Evolutionary conservation across 2,797 vertebrate genomes (phyloP), one percentile per base, ranked within the genome.

Genomic region (Rhynchotus rufescens): DNA sequence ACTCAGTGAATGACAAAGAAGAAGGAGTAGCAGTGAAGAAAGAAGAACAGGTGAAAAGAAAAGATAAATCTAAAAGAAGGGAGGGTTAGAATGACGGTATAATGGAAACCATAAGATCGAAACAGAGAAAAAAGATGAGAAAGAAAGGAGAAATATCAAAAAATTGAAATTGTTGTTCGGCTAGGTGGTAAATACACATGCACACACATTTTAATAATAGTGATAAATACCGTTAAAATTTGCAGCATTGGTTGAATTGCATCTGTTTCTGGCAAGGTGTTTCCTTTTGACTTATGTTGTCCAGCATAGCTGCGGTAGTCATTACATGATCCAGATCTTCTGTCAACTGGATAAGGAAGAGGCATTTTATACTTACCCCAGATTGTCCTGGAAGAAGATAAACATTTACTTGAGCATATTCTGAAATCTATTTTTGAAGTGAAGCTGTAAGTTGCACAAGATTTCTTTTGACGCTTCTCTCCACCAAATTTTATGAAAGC

Each of bases 351-450:
- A 77, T 61, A 22, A 91, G 42, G 72, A 86, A 91, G 81, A 49
- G 20, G 10, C 10, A 13, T 6, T 78, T 68, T 60, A 13, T 66
- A 44, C 69, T 81, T 89, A 60, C 0, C 17, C 2, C 13, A 69
- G 38, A 23, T 40, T 91, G 14, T 74, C 26, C 47, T 49, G 9
- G 28, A 26, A 77, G 22, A 64, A 71, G 15, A 61, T 56, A 86
- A 92, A 71, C 84, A 88, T 68, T 91, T 67, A 34, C 30, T 61
- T 4, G 12, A 86, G 40, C 2, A 57, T 67, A 28, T 64, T 86
- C 65, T 20, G 71, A 86, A 77, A 44, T n/a, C 52, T 82, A 7
- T 49, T 89, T 94, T 28, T 82, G 4, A 90, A 88, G 51, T 73
- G 76, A 79, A 65, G 4, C 0, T 57, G 7, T 52, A 21, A 80